These are phyloP conservation scores for Sebastes steindachneri DNA, from an alignment of 2,797 vertebrate species.

Conservation along the genomic window DNA sequence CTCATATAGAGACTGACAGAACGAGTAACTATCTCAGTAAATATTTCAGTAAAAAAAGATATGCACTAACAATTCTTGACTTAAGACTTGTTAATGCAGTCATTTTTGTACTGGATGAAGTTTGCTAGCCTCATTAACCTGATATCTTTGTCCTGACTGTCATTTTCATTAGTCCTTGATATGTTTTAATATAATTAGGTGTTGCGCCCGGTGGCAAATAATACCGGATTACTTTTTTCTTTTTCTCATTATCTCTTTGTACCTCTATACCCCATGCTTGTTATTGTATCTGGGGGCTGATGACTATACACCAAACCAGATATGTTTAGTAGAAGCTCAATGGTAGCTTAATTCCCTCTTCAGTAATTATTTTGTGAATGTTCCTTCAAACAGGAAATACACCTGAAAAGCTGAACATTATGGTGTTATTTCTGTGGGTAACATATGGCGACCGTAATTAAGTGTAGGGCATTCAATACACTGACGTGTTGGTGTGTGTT, in stretches of 20 bases:
- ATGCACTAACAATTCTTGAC: neutral
- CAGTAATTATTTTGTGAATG: conserved; percentile 31
- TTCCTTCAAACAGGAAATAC: conserved; percentile 17
- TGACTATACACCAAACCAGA: conserved; percentile 18
- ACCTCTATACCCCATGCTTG: conserved; percentile 20
- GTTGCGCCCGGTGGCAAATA: conserved; percentile 3
- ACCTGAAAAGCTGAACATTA: neutral
- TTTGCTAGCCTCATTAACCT: conserved; percentile 23
- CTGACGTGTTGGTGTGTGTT: neutral
- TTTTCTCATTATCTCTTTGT: conserved; percentile 29
- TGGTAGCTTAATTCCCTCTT: conserved; percentile 39
- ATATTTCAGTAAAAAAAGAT: neutral
- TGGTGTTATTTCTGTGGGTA: neutral
- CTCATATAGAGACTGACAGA: conserved; percentile 5
- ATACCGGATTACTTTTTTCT: neutral
- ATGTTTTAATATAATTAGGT: conserved; percentile 31
- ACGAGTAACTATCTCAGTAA: neutral
- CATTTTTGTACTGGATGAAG: neutral
- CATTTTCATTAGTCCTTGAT: conserved; percentile 8
- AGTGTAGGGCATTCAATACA: neutral
- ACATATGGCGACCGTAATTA: neutral
- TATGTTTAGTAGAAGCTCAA: conserved; percentile 19
- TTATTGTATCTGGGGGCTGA: conserved; percentile 43
- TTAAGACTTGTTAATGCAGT: neutral
- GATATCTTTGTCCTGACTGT: conserved; percentile 21